Base-by-base conservation (phyloP, 2,113 vertebrate genomes). In the Anguilla japonica region DNA sequence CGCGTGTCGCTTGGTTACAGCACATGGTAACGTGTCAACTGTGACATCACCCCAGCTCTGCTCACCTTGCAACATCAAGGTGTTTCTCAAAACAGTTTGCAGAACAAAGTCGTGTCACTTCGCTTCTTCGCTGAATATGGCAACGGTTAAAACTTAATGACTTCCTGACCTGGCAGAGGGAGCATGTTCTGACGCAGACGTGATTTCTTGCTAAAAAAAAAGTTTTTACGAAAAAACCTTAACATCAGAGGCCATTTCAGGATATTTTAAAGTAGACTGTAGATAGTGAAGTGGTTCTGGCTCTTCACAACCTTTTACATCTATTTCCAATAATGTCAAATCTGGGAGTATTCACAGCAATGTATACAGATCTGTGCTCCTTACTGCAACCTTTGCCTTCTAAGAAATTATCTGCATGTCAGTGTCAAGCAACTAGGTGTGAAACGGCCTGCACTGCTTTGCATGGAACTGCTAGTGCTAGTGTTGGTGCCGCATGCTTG, bases 331-430 rank as follows among this genome's bases (percentile, higher is more conserved):
- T 87, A 75, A 78, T 40, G 87, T 84, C 46, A 56, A 84, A 85
- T 29, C 41, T 79, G 78, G 78, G 82, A 13, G 67, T 81, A 71
- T 85, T 79, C 83, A 57, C 81, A 29, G 82, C 87, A 81, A 57
- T 86, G 88, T 83, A 85, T 82, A 53, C 88, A 83, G 79, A 86
- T 14, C 9, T 50, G 39, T 63, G 9, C 79, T 91, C 87, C 89
- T 90, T 88, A 87, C 87, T 88, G n/a, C 87, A 43, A 63, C 87
- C 79, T 84, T 82, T 81, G 84, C 81, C 39, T 86, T 83, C 82
- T 60, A 34, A 87, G n/a, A 39, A 86, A 86, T 81, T 40, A 84
- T 87, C 39, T 71, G 75, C 80, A 85, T 67, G 41, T 67, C 22
- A 46, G n/a, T 46, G 75, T n/a, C 15, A 80, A 20, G 29, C 43